Percentiles rank a stretch among this genome's conserved stretches.
phyloP scores from a whole-genome alignment of 2,888 invertebrate species.

The Merodon equestris region DNA sequence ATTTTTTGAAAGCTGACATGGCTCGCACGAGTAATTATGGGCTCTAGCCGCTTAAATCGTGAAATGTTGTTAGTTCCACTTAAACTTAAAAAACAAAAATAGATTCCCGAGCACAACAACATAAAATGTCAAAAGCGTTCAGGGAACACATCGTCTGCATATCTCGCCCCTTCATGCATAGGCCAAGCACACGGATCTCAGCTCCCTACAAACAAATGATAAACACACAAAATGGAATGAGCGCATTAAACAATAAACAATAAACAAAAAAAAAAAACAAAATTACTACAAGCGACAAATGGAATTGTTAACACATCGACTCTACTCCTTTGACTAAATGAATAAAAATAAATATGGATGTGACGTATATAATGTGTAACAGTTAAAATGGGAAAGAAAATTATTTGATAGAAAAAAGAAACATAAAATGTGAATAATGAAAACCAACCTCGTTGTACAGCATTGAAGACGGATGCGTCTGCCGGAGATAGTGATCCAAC shows the following conservation, averaged over 20 bases:
- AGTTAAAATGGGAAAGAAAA: conserved; percentile 10
- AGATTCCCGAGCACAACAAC: no score
- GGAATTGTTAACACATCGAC: conserved; percentile 8
- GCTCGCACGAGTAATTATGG: no score
- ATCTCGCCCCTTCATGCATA: no score
- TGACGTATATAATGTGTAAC: neutral
- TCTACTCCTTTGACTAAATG: conserved; percentile 8
- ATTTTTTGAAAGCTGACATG: no score
- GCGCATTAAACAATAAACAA: neutral
- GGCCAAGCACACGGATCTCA: no score
- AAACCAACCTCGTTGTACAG: conserved; percentile 63
- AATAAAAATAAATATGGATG: neutral
- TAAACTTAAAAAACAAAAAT: no score
- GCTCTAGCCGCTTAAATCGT: no score
- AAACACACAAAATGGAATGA: neutral
- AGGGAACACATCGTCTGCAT: no score
- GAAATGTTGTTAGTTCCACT: no score
- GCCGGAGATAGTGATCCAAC: conserved; percentile 52
- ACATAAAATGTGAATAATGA: conserved; percentile 45
- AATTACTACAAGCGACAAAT: conserved; percentile 28
- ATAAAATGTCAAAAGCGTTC: no score
- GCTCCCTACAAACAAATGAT: no score
- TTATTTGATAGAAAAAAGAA: conserved; percentile 26
- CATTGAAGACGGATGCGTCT: conserved; percentile 38
- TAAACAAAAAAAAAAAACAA: conserved; percentile 15